Conservation (phyloP, 23 tunicate genomes). For the Trididemnum clinides region DNA sequence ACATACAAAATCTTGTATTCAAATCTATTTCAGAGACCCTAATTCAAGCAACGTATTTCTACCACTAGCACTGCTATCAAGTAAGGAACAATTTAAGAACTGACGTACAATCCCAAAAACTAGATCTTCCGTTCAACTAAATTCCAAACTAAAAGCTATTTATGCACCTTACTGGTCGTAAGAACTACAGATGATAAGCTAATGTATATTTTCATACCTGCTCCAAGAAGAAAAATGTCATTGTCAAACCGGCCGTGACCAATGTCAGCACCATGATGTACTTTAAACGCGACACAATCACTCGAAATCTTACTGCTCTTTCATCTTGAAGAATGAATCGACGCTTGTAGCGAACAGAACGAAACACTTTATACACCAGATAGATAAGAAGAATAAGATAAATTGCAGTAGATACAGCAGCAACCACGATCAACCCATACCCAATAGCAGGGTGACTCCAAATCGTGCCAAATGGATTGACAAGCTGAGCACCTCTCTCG, state of each 20-base stretch:
- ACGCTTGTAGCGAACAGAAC: constrained; percentile 68
- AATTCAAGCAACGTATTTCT: no score
- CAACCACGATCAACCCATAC: constrained; percentile 43
- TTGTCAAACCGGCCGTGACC: constrained; percentile 68
- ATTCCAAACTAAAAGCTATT: no score
- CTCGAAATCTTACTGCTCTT: constrained; percentile 34
- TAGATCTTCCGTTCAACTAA: no score
- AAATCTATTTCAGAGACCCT: no score
- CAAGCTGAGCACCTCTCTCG: constrained; percentile 79
- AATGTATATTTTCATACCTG: constrained; percentile 36
- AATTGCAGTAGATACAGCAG: constrained; percentile 40
- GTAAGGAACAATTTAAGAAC: no score
- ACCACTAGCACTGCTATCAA: no score
- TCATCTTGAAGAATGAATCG: constrained; percentile 45
- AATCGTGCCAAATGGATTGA: constrained; percentile 72
- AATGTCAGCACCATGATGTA: constrained; percentile 63
- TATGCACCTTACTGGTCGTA: no score
- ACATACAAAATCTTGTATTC: no score
- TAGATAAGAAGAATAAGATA: constrained; percentile 58
- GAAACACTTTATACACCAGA: constrained; percentile 73
- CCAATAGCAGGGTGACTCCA: constrained; percentile 80
- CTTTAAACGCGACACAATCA: constrained; percentile 57
- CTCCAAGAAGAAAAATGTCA: constrained; percentile 66
- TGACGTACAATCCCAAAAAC: no score
- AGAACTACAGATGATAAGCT: no score